Base-by-base conservation (phyloP, 2,113 vertebrate species). In the Uropsilus gracilis region DNA sequence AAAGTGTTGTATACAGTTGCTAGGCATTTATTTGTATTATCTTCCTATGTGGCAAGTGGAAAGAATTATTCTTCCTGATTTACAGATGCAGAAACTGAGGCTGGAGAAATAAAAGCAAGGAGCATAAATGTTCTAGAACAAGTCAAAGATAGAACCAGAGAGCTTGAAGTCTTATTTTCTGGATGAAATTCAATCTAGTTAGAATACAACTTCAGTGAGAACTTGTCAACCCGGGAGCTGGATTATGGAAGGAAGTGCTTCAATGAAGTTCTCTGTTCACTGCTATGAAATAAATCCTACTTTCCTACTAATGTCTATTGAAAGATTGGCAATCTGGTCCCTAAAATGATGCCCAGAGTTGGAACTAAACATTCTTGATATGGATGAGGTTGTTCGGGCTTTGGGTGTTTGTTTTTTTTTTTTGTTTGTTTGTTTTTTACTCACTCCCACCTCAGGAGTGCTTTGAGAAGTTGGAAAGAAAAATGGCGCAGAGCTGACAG, bases 81-180 rank as follows among this genome's bases (percentile, higher is more conserved):
- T 85, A 91, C 91, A 91, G 91, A 96, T 93, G 48, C 6, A 82
- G 91, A 93, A 95, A 97, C 95, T 95, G 96, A 97, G 96, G 89
- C 87, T 26, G 63, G 18, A 81, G 39, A 83, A 78, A 71, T 46
- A 34, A 88, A 87, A 75, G 39, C 63, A 18, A 0, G 24, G 26
- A 63, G 22, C 24, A 9, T 59, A 18, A 61, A 91, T 28, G 39
- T 86, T 71, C 34, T 66, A 55, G 22, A 73, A 14, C 44, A 61
- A 84, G 34, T 82, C 48, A 30, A 16, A 14, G 34, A 42, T 18
- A 48, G 83, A 91, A 57, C 3, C 3, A 8, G n/a, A 42, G 71
- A 80, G 28, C 1, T 22, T 34, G 32, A 20, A 50, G 8, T 17
- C n/a, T 84, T 44, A 6, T 28, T 18, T 12, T 32, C 46, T 64